phyloP scores from a whole-genome alignment of 2,888 invertebrate species.

The Limnephilus lunatus region DNA sequence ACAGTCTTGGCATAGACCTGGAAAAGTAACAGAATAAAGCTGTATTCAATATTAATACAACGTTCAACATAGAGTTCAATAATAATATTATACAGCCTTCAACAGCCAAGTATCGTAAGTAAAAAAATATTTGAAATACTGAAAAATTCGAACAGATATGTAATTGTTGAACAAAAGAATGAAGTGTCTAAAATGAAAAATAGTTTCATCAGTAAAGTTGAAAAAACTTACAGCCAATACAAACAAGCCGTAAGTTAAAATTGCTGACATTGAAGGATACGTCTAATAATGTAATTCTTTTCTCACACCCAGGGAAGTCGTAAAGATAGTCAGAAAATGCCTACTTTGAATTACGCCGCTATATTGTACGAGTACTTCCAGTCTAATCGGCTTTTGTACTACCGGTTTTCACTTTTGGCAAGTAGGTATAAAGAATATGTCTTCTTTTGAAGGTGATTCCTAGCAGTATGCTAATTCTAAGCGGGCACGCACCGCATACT shows the following conservation, averaged over 20 bases:
- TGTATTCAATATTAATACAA: no score
- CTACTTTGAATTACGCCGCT: neutral
- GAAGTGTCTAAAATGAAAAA: neutral
- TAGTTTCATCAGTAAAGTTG: neutral
- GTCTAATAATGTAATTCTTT: neutral
- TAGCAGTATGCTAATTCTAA: slow-evolving; percentile 25
- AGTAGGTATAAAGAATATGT: neutral
- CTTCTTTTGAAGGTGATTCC: slow-evolving; percentile 39
- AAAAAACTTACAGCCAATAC: neutral
- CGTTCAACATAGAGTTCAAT: no score
- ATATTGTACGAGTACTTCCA: neutral
- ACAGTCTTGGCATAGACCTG: no score
- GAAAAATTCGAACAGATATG: neutral
- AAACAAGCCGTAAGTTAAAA: neutral
- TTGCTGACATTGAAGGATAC: neutral
- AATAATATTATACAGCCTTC: no score
- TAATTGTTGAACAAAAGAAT: neutral
- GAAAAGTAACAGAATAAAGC: no score
- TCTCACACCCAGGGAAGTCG: neutral
- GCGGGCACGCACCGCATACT: slow-evolving; percentile 15
- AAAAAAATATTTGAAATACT: no score
- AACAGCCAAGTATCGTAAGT: no score
- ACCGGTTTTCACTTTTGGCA: neutral
- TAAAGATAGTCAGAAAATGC: neutral
- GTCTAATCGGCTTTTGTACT: neutral